Conservation (phyloP, 1,140 invertebrate species). For the Drosophila paulistorum region DNA sequence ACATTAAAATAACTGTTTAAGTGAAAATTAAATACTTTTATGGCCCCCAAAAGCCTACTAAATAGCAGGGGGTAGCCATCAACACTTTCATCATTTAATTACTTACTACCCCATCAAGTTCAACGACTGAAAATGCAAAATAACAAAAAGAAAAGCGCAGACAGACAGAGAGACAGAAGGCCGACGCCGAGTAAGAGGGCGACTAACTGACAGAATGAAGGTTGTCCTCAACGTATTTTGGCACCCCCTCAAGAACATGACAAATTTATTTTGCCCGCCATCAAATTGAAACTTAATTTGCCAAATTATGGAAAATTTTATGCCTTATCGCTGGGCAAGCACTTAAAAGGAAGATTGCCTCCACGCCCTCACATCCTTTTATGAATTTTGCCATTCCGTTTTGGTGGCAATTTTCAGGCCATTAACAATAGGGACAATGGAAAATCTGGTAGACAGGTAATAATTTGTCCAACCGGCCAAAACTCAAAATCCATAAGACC, state of each 20-base stretch:
- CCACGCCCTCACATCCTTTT: neutral
- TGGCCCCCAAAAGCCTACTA: too few species aligned
- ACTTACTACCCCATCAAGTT: slow-evolving; percentile 30
- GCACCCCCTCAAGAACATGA: slow-evolving; percentile 29
- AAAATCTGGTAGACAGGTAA: slow-evolving; percentile 58
- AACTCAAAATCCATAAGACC: slow-evolving; percentile 11
- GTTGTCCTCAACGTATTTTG: slow-evolving; percentile 10
- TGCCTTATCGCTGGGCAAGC: slow-evolving; percentile 34
- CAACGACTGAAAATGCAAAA: slow-evolving; percentile 24
- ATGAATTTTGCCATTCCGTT: neutral
- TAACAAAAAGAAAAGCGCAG: neutral
- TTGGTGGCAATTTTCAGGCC: slow-evolving; percentile 36
- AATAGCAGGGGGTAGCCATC: neutral
- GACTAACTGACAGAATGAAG: slow-evolving; percentile 4
- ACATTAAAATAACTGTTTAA: slow-evolving; percentile 10
- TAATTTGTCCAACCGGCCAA: slow-evolving; percentile 47
- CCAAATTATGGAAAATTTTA: slow-evolving; percentile 63
- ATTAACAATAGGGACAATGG: slow-evolving; percentile 44
- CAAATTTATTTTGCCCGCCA: slow-evolving; percentile 45
- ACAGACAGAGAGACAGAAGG: neutral
- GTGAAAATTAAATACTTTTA: slow-evolving; percentile 17
- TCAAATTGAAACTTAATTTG: slow-evolving; percentile 72
- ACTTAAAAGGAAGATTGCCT: slow-evolving; percentile 50
- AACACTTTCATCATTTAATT: slow-evolving; percentile 53
- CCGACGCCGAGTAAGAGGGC: too few species aligned